Evolutionary conservation across 2,888 invertebrate species (phyloP).

Genomic region (Ellobium chinense): DNA sequence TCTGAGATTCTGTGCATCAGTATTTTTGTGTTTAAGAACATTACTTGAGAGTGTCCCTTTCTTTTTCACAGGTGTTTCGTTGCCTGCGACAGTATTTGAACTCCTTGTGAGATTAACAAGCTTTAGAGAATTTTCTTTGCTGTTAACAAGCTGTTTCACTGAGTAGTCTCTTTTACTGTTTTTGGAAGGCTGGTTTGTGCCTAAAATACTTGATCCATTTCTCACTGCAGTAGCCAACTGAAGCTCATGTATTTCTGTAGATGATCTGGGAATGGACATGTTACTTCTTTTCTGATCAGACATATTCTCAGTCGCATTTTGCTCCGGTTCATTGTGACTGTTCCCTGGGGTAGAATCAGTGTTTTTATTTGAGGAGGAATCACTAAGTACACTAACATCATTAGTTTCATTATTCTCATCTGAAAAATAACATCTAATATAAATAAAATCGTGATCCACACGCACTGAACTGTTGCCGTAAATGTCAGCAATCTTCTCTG

Average conservation of each 20-base stretch:
- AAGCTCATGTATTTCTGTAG: background rate
- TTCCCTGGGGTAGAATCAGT: background rate
- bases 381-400: too few relatives aligned
- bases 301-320: background rate
- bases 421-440: slow-evolving; percentile 1
- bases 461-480: background rate
- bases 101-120: too few relatives aligned
- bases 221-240: too few relatives aligned
- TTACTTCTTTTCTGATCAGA: background rate
- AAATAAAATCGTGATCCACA: slow-evolving; percentile 25
- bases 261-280: too few relatives aligned
- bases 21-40: background rate
- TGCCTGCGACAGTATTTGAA: too few relatives aligned
- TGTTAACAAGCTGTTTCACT: background rate
- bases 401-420: background rate
- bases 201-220: too few relatives aligned
- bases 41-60: too few relatives aligned
- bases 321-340: background rate
- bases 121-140: background rate
- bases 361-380: too few relatives aligned
- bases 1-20: background rate
- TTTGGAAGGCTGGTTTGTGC: too few relatives aligned
- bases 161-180: background rate
- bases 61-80: too few relatives aligned
- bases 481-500: slow-evolving; percentile 6